Evolutionary conservation across 2,113 vertebrate species (phyloP).

Genomic region (Charadrius vociferus): DNA sequence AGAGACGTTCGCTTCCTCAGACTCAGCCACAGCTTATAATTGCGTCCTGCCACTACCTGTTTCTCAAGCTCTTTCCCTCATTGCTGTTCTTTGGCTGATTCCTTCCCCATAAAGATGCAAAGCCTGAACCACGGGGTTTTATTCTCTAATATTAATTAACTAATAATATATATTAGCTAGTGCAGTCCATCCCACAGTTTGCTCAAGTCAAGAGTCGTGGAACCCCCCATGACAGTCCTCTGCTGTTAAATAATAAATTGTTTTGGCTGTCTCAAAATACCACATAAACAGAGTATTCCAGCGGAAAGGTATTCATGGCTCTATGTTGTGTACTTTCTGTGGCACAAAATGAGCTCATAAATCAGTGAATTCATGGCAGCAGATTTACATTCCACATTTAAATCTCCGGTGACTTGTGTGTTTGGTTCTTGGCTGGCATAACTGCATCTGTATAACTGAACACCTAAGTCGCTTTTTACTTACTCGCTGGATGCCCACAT

Average conservation of each 20-base stretch:
- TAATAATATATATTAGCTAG: neutral
- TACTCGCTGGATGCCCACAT: neutral
- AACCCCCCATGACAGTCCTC: neutral
- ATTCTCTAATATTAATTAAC: neutral
- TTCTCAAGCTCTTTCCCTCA: neutral
- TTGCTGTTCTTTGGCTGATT: neutral
- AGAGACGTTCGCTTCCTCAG: neutral
- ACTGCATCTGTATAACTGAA: neutral
- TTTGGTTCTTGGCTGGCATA: neutral
- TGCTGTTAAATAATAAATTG: neutral
- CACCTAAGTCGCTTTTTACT: neutral
- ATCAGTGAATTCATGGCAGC: neutral
- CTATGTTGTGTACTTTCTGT: neutral
- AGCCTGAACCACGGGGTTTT: neutral
- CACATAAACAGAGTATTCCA: neutral
- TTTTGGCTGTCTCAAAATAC: neutral
- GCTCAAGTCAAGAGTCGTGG: neutral
- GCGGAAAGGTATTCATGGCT: neutral
- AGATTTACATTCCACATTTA: neutral
- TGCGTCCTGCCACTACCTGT: neutral
- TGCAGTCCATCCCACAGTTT: neutral
- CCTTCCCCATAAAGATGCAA: neutral
- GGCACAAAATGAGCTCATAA: neutral
- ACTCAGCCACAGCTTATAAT: neutral
- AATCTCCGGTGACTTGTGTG: neutral